Evolutionary conservation across 2,113 vertebrate genomes (phyloP).

Genomic region (Grallaria varia): DNA sequence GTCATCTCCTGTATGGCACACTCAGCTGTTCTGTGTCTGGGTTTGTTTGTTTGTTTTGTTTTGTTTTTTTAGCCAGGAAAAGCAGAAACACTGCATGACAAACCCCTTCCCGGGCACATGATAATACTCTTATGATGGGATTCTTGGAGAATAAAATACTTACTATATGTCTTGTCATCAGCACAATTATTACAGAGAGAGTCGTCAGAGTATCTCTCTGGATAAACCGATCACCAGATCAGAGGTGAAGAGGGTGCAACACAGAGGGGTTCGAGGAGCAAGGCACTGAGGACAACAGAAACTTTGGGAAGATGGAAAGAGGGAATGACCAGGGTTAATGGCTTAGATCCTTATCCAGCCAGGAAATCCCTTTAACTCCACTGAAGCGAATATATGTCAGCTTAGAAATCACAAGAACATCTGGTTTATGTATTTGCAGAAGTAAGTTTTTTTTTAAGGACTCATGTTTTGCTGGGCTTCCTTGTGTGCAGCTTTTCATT

Average conservation of each 20-base stretch:
- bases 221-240: neutral
- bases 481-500: neutral
- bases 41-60: too few relatives aligned
- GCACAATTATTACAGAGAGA: neutral
- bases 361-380: slow-evolving; percentile 41
- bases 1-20: neutral
- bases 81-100: neutral
- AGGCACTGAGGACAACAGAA: neutral
- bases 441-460: neutral
- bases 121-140: neutral
- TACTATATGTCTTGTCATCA: neutral
- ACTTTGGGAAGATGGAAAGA: neutral
- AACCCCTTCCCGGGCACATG: neutral
- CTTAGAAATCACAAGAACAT: slow-evolving; percentile 45
- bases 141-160: neutral
- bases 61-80: neutral
- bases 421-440: slow-evolving; percentile 43
- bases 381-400: slow-evolving; percentile 29
- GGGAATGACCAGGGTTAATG: slow-evolving; percentile 3
- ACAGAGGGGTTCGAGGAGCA: neutral
- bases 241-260: neutral
- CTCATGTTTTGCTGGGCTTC: neutral
- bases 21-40: too few relatives aligned
- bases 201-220: neutral
- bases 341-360: slow-evolving; percentile 22